Evolutionary conservation across 2,888 invertebrate genomes (phyloP), one percentile per base, ranked within the genome.

Genomic region (Cerastis rubricosa): DNA sequence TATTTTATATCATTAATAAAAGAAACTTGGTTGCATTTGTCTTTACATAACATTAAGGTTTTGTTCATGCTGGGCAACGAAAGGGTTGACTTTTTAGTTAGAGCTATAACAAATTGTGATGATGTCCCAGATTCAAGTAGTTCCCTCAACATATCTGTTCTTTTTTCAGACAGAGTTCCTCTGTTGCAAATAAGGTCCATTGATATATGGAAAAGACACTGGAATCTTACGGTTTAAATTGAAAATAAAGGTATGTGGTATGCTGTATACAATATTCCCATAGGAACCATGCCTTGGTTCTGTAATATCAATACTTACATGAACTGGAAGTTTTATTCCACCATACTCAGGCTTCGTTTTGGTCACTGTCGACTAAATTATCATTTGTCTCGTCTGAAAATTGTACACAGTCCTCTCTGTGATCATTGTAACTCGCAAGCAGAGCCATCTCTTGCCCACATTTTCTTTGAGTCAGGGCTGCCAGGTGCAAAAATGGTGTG

Each of bases 211-310:
- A 65, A 65, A 65, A 65, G 65, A 25, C 65, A 65, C n/a, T 65
- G 65, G 65, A 61, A 61, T 29, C 29, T 8, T 14, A 19, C 65
- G 45, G 65, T 65, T 3, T 45, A 65, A 65, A 65, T 25, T 45
- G 22, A 63, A 63, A 63, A 54, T 54, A 35, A 65, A 65, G 25
- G 66, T 47, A 19, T 47, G 25, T 66, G 66, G 66, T 66, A 66
- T 66, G 45, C 65, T 19, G 65, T 66, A 25, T 66, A 65, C 47
- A 66, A 66, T 66, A 29, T 66, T 66, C 45, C 66, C 25, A 47
- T 66, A 66, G 66, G 35, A 63, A 63, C 61, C 61, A 63, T 63
- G 35, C 61, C 61, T 63, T 63, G 29, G 59, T 59, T 59, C 65
- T 45, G 65, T 45, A 45, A 65, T 45, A 19, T 9, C 25, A 45